phyloP scores from a whole-genome alignment of 2,113 vertebrate species.

The Embiotoca jacksoni region DNA sequence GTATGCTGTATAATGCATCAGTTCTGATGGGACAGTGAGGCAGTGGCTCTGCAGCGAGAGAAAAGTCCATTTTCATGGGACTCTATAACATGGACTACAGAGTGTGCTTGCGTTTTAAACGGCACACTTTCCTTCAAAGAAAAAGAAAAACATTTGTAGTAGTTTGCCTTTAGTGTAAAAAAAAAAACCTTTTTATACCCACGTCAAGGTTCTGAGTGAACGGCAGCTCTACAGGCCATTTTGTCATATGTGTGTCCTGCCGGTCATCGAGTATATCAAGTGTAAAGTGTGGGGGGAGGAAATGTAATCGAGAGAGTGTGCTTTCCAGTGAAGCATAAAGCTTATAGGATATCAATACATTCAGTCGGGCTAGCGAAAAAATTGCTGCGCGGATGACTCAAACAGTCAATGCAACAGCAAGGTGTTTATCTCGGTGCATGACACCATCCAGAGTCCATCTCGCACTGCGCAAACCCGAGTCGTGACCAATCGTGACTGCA shows the following conservation, averaged over 20 bases:
- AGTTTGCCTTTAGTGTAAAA: too few relatives aligned
- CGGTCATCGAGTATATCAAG: not conserved
- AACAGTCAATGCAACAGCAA: not conserved
- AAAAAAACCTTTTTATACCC: too few relatives aligned
- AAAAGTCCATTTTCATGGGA: not conserved
- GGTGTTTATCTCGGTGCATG: constrained; percentile 9
- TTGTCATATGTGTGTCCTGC: not conserved
- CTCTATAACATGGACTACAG: not conserved
- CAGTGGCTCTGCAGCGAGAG: too few relatives aligned
- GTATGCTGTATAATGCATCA: too few relatives aligned
- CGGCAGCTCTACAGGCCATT: not conserved
- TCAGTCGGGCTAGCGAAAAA: constrained; percentile 15
- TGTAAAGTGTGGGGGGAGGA: not conserved
- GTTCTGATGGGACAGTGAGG: too few relatives aligned
- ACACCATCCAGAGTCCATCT: constrained; percentile 7
- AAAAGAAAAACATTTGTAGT: not conserved
- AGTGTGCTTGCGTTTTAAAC: not conserved
- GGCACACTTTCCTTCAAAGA: not conserved
- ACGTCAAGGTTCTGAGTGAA: not conserved
- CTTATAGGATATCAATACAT: constrained; percentile 33
- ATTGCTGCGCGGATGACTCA: not conserved
- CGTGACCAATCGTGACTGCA: constrained; percentile 19
- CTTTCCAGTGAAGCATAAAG: not conserved
- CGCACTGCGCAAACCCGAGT: constrained; percentile 26
- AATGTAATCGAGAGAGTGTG: not conserved